Evolutionary conservation across 2,113 vertebrate genomes (phyloP).

Genomic region (Sylvilagus bachmani): DNA sequence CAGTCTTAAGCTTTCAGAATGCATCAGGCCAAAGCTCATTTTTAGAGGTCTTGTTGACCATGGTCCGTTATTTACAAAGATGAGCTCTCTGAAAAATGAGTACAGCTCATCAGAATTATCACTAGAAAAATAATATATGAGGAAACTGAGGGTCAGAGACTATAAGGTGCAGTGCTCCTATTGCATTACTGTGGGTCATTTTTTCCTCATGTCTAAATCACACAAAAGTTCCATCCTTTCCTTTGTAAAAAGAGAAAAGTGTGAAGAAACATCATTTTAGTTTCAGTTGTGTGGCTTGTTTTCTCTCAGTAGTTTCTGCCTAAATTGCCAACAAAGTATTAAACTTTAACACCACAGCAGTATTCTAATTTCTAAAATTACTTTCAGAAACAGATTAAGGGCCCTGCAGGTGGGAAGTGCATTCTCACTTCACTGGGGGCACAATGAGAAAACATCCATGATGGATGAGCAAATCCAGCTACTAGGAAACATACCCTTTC

Average conservation of each 20-base stretch:
- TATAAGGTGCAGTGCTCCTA: background rate
- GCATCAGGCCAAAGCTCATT: background rate
- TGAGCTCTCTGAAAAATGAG: background rate
- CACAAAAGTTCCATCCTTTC: background rate
- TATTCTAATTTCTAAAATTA: conserved; percentile 72
- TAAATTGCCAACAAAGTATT: conserved; percentile 65
- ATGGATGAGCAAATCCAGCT: conserved; percentile 33
- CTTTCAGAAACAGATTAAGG: conserved; percentile 75
- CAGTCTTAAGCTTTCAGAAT: background rate
- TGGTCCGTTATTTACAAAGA: background rate
- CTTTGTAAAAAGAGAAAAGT: conserved; percentile 37
- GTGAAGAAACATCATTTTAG: background rate
- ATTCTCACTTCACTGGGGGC: conserved; percentile 50
- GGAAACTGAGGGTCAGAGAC: background rate
- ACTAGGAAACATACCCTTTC: conserved; percentile 47
- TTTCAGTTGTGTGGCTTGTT: conserved; percentile 30
- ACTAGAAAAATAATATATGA: background rate
- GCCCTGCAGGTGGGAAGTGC: conserved; percentile 60
- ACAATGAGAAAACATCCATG: conserved; percentile 29
- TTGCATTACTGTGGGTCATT: background rate
- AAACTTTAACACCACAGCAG: conserved; percentile 67
- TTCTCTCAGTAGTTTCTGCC: conserved; percentile 38
- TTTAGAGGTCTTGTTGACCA: background rate
- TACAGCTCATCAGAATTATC: background rate
- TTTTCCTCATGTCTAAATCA: background rate